phyloP scores from a whole-genome alignment of 2,113 vertebrate species.

The Notarius quadriscutis region DNA sequence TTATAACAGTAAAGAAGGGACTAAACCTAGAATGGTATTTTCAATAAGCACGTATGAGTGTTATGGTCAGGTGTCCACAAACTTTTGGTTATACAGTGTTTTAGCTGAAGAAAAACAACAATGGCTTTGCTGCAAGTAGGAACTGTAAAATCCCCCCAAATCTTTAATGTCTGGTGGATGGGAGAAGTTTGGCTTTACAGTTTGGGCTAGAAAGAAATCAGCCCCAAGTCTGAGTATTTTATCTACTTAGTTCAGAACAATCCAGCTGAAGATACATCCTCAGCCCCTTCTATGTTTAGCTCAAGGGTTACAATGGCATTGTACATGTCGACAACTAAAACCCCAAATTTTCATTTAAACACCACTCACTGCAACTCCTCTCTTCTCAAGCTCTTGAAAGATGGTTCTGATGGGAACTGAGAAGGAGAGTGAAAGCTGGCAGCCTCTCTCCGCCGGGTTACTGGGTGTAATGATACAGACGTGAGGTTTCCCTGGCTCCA shows the following conservation, averaged over 20 bases:
- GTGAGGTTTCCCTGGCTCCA: conserved; percentile 63
- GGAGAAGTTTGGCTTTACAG: neutral
- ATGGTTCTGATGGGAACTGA: conserved; percentile 76
- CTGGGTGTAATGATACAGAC: conserved; percentile 85
- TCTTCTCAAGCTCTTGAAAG: conserved; percentile 84
- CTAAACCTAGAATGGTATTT: no score
- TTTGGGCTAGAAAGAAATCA: neutral
- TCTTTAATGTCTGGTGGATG: neutral
- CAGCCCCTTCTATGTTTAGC: neutral
- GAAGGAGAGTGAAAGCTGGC: conserved; percentile 87
- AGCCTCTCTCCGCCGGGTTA: conserved; percentile 79
- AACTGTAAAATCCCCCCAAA: neutral
- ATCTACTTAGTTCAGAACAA: neutral
- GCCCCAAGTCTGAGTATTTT: neutral
- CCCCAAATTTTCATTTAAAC: neutral
- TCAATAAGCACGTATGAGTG: no score
- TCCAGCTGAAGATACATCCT: neutral
- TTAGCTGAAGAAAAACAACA: neutral
- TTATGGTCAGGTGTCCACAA: neutral
- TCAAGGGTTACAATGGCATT: neutral
- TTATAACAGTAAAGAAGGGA: no score
- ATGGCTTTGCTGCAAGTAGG: neutral
- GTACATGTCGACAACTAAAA: neutral
- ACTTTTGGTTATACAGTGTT: neutral
- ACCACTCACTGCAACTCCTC: conserved; percentile 85